phyloP scores from a whole-genome alignment of 2,888 invertebrate genomes.

The Epirrhoe alternata region DNA sequence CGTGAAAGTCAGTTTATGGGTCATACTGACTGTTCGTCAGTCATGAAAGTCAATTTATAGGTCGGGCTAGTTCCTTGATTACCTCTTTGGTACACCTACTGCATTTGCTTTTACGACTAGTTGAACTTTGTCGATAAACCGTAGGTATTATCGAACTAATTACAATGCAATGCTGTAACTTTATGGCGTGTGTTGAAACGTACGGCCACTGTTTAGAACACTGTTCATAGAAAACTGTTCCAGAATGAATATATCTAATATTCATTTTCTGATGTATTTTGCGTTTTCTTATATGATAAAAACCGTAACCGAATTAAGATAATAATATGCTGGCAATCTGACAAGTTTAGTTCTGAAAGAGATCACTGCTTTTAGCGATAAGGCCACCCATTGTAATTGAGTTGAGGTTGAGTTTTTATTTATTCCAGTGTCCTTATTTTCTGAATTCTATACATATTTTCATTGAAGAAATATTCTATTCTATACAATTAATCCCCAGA shows the following conservation, averaged over 20 bases:
- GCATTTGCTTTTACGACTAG: constrained; percentile 7
- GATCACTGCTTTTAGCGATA: too few species aligned
- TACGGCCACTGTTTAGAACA: background rate
- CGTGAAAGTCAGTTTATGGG: constrained; percentile 28
- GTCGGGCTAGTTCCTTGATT: constrained; percentile 17
- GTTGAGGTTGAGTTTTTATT: too few species aligned
- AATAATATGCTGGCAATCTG: too few species aligned
- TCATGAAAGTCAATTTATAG: constrained; percentile 30
- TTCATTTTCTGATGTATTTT: too few species aligned
- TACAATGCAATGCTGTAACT: background rate
- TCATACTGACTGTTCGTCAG: constrained; percentile 36
- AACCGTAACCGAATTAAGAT: too few species aligned
- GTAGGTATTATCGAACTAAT: constrained; percentile 2
- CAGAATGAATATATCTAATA: too few species aligned
- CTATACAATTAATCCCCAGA: background rate
- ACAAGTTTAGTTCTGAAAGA: too few species aligned
- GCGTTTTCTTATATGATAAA: too few species aligned
- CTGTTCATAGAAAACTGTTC: background rate
- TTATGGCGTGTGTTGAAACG: background rate
- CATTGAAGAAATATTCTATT: too few species aligned
- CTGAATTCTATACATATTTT: too few species aligned
- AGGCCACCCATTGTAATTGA: too few species aligned
- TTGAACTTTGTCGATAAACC: constrained; percentile 19
- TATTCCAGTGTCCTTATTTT: too few species aligned
- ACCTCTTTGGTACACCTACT: constrained; percentile 11